phyloP scores from a whole-genome alignment of 2,113 vertebrate species.

The Scartelaos histophorus region DNA sequence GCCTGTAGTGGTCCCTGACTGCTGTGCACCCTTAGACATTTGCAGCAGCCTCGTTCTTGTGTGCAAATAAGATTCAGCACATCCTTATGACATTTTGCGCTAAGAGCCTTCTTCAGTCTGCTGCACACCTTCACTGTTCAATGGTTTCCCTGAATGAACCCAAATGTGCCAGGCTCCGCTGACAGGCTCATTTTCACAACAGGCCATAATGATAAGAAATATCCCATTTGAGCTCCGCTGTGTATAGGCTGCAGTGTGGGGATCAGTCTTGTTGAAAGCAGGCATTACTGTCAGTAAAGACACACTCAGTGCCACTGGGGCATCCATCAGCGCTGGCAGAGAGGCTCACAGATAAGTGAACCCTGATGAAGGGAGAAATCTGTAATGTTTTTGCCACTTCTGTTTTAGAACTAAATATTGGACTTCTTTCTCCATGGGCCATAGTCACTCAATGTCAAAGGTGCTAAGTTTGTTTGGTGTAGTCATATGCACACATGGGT shows the following conservation, averaged over 20 bases:
- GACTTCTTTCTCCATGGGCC: background rate
- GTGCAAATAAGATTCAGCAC: constrained; percentile 15
- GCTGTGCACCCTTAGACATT: background rate
- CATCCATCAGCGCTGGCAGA: constrained; percentile 27
- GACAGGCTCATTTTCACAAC: constrained; percentile 55
- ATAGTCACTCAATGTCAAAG: background rate
- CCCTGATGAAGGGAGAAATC: constrained; percentile 20
- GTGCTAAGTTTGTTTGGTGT: background rate
- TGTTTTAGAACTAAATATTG: constrained; percentile 8
- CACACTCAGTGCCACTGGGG: constrained; percentile 32
- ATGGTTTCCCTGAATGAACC: constrained; percentile 54
- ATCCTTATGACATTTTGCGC: constrained; percentile 47
- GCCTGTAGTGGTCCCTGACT: constrained; percentile 18
- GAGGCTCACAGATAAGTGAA: constrained; percentile 24
- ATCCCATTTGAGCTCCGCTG: constrained; percentile 24
- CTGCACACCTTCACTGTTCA: constrained; percentile 53
- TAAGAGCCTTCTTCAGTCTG: constrained; percentile 45
- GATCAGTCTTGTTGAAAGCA: constrained; percentile 16
- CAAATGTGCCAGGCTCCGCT: constrained; percentile 45
- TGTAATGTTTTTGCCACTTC: constrained; percentile 10
- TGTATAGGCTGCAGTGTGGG: constrained; percentile 17
- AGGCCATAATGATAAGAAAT: constrained; percentile 48
- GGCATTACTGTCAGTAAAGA: constrained; percentile 33
- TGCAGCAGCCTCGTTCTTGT: constrained; percentile 10
- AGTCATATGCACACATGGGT: background rate